A percentile compares a stretch with the other conserved stretches of the same genome.
phyloP scores from a whole-genome alignment of 2,113 vertebrate genomes.

The Ancistrus triradiatus region DNA sequence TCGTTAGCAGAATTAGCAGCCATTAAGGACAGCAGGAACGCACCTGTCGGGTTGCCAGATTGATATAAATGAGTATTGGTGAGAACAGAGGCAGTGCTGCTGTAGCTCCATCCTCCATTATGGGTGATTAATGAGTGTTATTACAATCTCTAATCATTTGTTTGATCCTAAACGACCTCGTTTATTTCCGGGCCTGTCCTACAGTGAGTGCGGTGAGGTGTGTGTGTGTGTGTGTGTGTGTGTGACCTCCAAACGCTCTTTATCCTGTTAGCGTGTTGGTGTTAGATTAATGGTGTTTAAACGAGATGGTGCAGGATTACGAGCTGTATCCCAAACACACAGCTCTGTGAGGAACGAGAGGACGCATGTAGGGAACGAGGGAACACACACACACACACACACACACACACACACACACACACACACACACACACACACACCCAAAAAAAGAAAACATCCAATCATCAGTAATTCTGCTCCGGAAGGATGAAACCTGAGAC shows the following conservation, averaged over 20 bases:
- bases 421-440: background rate
- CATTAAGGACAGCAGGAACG: slow-evolving; percentile 68
- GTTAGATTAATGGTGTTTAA: slow-evolving; percentile 3
- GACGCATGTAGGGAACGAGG: background rate
- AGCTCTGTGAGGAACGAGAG: background rate
- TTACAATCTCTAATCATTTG: slow-evolving; percentile 69
- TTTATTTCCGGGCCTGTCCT: slow-evolving; percentile 10
- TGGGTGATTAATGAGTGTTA: slow-evolving; percentile 68
- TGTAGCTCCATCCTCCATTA: slow-evolving; percentile 62
- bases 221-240: too few relatives aligned
- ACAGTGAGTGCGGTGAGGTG: slow-evolving; percentile 30
- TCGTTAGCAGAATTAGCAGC: slow-evolving; percentile 75
- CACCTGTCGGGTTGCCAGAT: slow-evolving; percentile 72
- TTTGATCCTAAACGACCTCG: slow-evolving; percentile 62
- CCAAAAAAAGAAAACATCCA: background rate
- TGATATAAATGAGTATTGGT: slow-evolving; percentile 68
- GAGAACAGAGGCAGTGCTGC: slow-evolving; percentile 3
- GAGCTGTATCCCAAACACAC: background rate
- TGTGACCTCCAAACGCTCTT: slow-evolving; percentile 22
- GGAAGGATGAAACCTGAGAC: background rate
- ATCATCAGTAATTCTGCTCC: background rate
- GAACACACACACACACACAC: background rate
- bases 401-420: background rate
- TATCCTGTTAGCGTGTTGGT: background rate
- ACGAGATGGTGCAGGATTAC: background rate